Evolutionary conservation across 1,140 invertebrate species (phyloP), one percentile per base, ranked within the genome.

Genomic region (Cheumatopsyche charites): DNA sequence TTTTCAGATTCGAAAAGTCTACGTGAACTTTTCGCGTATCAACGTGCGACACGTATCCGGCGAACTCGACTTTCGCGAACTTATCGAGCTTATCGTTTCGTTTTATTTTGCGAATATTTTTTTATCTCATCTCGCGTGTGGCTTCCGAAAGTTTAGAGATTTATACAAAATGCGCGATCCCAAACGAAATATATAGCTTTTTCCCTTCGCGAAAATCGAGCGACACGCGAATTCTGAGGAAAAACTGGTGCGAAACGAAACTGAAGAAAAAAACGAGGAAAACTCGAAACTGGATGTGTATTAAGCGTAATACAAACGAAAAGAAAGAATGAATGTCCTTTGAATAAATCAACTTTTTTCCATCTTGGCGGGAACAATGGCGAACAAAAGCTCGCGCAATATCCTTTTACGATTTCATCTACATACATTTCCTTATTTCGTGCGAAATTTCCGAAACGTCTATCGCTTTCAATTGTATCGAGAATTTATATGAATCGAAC

Each of bases 401-500:
- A 58, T 58, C 55, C 55, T 25, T 58, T 58, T 58, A 58, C 21
- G 55, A 58, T 58, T 58, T 58, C 55, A 58, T 58, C 55, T 58
- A 25, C 55, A 58, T 58, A 58, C 23, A 58, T 25, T 58, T 58
- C 19, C 55, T 17, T 58, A 25, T 58, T 58, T 58, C 13, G 21
- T 25, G 25, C 13, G 23, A 19, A 58, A 25, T 25, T 58, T 58
- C 21, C 25, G 23, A 17, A 23, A 58, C 13, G 55, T 19, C 21
- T 36, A 36, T 4, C 29, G 29, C 3, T 36, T 36, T 36, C 29
- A 36, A 36, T 36, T 36, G 29, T 36, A 36, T 36, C 29, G 29
- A 36, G 9, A 36, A 36, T 36, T 36, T 36, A 3, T 36, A 36
- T n/a, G n/a, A n/a, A n/a, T n/a, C n/a, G n/a, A n/a, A n/a, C n/a